Conservation (phyloP, 2,113 vertebrate species). For the Python bivittatus region DNA sequence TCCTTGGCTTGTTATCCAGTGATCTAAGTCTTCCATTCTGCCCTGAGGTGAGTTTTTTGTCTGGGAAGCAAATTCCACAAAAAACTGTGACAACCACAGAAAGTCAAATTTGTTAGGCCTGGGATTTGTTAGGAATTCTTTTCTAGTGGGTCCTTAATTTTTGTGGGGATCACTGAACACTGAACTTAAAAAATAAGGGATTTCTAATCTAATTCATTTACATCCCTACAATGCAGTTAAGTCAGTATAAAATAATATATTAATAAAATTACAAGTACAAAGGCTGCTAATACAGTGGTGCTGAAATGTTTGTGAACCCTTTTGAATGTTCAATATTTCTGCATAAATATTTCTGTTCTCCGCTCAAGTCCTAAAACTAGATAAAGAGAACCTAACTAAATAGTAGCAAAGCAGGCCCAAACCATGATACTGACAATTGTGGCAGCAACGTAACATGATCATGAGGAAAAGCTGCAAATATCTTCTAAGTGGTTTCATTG, state of each 20-base stretch:
- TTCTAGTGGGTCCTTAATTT: not conserved
- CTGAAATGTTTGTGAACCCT: not conserved
- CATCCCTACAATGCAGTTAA: not conserved
- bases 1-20: not conserved
- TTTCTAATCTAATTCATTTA: not conserved
- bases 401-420: not conserved
- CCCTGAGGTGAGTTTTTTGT: not conserved
- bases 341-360: not conserved
- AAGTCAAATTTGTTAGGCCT: not conserved
- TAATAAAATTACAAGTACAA: not conserved
- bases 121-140: not conserved
- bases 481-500: not conserved
- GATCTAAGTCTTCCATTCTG: not conserved
- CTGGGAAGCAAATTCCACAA: slow-evolving; percentile 2
- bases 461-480: not conserved
- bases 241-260: not conserved
- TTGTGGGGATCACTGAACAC: not conserved
- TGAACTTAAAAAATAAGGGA: not conserved
- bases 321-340: not conserved
- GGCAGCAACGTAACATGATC: not conserved
- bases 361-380: not conserved
- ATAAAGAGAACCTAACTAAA: not conserved
- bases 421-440: not conserved
- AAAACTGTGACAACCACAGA: not conserved
- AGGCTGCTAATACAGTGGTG: not conserved